Evolutionary conservation across 2,113 vertebrate species (phyloP).

Genomic region (Oxyruncus cristatus): DNA sequence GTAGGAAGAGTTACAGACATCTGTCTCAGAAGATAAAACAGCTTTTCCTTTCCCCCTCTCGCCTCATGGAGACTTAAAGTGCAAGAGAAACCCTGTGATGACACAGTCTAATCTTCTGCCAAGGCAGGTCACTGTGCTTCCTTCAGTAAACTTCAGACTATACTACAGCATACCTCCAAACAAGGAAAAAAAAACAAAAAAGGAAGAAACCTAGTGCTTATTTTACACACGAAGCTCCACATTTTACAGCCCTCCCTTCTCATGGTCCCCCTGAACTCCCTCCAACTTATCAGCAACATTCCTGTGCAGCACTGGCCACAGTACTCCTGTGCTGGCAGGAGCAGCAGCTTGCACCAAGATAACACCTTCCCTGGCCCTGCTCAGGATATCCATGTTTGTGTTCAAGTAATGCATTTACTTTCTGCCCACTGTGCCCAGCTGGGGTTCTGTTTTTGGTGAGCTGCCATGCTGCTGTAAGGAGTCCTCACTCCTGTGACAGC

Average conservation of each 20-base stretch:
- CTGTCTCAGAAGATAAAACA: not conserved
- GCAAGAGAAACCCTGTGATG: not conserved
- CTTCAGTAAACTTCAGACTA: not conserved
- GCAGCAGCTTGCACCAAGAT: not conserved
- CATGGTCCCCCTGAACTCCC: not conserved
- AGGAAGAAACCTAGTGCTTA: not conserved
- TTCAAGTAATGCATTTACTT: not conserved
- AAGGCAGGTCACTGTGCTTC: not conserved
- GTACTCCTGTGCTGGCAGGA: not conserved
- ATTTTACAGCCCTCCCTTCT: not conserved
- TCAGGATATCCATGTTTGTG: not conserved
- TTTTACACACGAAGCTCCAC: not conserved
- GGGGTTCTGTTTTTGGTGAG: not conserved
- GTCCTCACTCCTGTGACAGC: not conserved
- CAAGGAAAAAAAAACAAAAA: not conserved
- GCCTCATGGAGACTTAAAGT: rapidly evolving
- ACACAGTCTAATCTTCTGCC: not conserved
- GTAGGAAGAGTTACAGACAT: not conserved
- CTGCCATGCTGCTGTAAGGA: rapidly evolving
- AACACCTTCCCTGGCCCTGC: not conserved
- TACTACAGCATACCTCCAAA: not conserved
- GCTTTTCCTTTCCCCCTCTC: not conserved
- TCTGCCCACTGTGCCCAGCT: not conserved
- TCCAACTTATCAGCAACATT: slow-evolving; percentile 41
- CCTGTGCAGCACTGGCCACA: not conserved